These are phyloP conservation scores for Brachypalpus laphriformis DNA, from an alignment of 2,888 invertebrate genomes.

Conservation along the genomic window DNA sequence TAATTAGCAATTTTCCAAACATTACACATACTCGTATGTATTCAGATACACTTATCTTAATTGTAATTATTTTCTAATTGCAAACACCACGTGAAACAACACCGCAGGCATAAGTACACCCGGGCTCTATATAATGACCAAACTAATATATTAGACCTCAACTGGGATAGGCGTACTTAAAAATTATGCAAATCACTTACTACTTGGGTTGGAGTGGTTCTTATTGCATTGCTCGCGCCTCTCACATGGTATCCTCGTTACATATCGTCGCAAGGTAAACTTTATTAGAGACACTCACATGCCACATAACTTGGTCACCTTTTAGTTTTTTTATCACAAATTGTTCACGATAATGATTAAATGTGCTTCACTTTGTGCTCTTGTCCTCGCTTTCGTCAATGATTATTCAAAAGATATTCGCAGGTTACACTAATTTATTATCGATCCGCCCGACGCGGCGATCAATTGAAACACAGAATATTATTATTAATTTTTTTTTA, in stretches of 20 bases:
- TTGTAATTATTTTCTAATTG: slow-evolving; percentile 43
- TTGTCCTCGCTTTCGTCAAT: too few relatives aligned
- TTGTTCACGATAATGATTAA: background rate
- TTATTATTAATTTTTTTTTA: too few relatives aligned
- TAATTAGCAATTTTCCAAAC: slow-evolving; percentile 15
- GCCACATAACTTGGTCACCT: background rate
- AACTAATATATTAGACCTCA: slow-evolving; percentile 1
- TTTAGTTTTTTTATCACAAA: background rate
- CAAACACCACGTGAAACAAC: background rate
- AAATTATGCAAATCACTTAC: slow-evolving; percentile 45
- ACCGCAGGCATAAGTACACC: background rate
- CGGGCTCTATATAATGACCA: background rate
- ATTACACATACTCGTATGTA: background rate
- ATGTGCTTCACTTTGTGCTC: background rate
- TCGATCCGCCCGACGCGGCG: slow-evolving; percentile 13
- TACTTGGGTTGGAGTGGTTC: slow-evolving; percentile 6
- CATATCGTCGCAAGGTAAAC: background rate
- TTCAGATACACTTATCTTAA: slow-evolving; percentile 35
- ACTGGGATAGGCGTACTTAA: background rate
- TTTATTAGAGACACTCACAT: background rate
- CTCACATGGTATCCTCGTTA: slow-evolving; percentile 10
- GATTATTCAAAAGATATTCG: background rate
- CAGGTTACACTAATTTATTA: background rate
- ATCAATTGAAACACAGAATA: slow-evolving; percentile 9
- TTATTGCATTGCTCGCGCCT: background rate